These are phyloP conservation scores for Merluccius polli DNA, from an alignment of 2,797 vertebrate genomes.

Conservation along the genomic window DNA sequence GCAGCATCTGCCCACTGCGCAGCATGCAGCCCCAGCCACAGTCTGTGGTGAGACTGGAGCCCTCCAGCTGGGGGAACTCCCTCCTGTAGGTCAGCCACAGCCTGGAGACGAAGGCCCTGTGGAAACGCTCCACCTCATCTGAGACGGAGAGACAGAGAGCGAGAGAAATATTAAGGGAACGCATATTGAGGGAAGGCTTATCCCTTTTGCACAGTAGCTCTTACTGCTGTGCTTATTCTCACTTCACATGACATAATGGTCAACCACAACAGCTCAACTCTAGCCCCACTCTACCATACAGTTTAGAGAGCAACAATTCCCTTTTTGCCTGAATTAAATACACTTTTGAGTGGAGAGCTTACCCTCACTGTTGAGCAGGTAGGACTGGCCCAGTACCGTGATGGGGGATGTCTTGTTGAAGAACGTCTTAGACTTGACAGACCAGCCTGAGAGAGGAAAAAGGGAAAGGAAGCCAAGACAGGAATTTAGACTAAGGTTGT, in stretches of 20 bases:
- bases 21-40: constrained; percentile 95
- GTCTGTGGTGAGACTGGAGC: constrained; percentile 83
- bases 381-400: constrained; percentile 78
- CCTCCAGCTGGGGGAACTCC: constrained; percentile 83
- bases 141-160: constrained; percentile 9
- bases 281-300: not conserved
- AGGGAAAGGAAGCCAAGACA: not conserved
- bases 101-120: constrained; percentile 80
- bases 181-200: not conserved
- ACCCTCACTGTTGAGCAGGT: constrained; percentile 82
- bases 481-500: not conserved
- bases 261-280: not conserved
- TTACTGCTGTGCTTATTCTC: not conserved
- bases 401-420: constrained; percentile 85
- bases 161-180: not conserved
- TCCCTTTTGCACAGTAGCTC: no score
- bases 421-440: constrained; percentile 83
- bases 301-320: not conserved
- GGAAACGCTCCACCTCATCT: constrained; percentile 84
- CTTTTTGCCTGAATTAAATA: not conserved
- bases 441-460: constrained; percentile 78
- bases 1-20: constrained; percentile 90
- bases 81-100: constrained; percentile 89
- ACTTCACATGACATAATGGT: not conserved
- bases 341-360: constrained; percentile 2